Base-by-base conservation (phyloP, 2,113 vertebrate genomes). In the Saccopteryx leptura region DNA sequence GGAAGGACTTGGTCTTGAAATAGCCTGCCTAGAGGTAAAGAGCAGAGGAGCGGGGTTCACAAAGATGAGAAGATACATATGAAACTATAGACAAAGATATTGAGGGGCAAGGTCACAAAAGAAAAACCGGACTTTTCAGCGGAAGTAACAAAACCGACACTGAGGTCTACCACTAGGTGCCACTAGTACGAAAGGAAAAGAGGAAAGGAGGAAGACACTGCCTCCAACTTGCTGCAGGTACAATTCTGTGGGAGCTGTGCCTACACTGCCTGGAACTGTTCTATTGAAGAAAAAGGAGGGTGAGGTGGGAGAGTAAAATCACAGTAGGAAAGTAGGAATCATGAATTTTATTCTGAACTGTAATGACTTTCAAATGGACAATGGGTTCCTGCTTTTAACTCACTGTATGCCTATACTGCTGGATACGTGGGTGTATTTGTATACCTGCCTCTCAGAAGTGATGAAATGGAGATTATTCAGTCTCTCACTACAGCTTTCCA, bases 141-240 rank as follows among this genome's bases (percentile, higher is more conserved):
- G 31, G 28, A 9, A 21, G 46, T 56, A 72, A 84, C n/a, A 89
- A 84, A 89, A 93, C 28, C 76, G 7, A 11, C 23, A 10, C 83
- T 86, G 83, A 5, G 10, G 9, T 14, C 3, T 75, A 86, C 96
- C 97, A 96, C 93, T 96, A 95, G 96, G 63, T 94, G 97, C 85
- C 97, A 89, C 87, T 66, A 93, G 95, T 21, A 79, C 75, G 90
- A 50, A 65, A 76, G 48, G 33, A 50, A 69, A 91, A 8, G 5
- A 19, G 15, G 17, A 74, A 79, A 83, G 28, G n/a, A 71, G 3
- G 52, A 14, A 93, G 63, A 63, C 79, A 75, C 18, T 66, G 31
- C 8, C 33, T 65, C 33, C 31, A 63, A 61, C n/a, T 19, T 31
- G 54, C 28, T 10, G 46, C 52, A 69, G 84, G 33, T 56, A 89